Evolutionary conservation across 2,888 invertebrate genomes (phyloP).

Genomic region (Cynaeus angustus): DNA sequence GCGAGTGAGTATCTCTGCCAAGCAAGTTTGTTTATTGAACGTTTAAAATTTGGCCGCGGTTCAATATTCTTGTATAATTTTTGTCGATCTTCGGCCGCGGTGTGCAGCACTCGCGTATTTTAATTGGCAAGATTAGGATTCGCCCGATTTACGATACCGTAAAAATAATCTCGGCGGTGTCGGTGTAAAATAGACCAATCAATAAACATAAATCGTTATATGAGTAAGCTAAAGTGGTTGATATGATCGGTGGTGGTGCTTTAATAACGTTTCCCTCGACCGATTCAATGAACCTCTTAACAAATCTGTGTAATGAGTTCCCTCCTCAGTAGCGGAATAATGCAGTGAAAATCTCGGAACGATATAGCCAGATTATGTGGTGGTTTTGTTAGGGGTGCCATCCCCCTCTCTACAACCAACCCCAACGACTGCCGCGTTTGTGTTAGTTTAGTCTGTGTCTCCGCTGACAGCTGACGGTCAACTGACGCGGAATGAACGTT

Average conservation of each 20-base stretch:
- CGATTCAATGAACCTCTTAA: constrained; percentile 66
- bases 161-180: constrained; percentile 21
- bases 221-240: constrained; percentile 46
- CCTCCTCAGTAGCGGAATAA: constrained; percentile 62
- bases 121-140: constrained; percentile 9
- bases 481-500: constrained; percentile 23
- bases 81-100: no score
- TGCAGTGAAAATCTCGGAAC: constrained; percentile 68
- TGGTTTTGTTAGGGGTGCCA: constrained; percentile 63
- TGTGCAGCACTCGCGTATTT: background rate
- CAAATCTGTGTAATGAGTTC: constrained; percentile 65
- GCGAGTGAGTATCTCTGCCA: no score
- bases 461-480: constrained; percentile 49
- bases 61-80: no score
- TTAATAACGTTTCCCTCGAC: constrained; percentile 54
- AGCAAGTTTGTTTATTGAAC: no score
- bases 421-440: constrained; percentile 48
- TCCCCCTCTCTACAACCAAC: constrained; percentile 46
- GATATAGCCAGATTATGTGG: constrained; percentile 68
- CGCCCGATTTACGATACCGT: constrained; percentile 8
- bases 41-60: no score
- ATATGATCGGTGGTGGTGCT: constrained; percentile 53
- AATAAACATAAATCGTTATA: constrained; percentile 51
- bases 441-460: constrained; percentile 51
- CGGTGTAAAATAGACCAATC: constrained; percentile 32